Evolutionary conservation across 1,140 invertebrate genomes (phyloP).

Genomic region (Fopius arisanus): DNA sequence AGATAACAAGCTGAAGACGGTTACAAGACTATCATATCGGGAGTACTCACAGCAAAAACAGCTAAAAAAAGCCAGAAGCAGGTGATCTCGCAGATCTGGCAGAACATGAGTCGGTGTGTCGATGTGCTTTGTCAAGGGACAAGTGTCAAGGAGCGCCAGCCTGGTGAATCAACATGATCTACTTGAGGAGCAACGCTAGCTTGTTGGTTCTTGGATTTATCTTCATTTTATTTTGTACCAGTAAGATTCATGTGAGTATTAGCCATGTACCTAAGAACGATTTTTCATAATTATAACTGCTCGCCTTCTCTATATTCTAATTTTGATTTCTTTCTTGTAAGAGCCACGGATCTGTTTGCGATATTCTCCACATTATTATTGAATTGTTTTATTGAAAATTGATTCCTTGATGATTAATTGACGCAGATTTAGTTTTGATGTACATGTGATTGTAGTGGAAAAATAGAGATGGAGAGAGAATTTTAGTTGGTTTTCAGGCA

Average conservation of each 20-base stretch:
- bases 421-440: too few relatives aligned
- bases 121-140: not conserved
- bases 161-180: not conserved
- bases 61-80: not conserved
- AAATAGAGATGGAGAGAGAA: too few relatives aligned
- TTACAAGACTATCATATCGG: not conserved
- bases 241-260: not conserved
- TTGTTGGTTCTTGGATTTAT: constrained; percentile 5
- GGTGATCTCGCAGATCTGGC: too few relatives aligned
- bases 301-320: too few relatives aligned
- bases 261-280: not conserved
- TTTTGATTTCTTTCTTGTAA: not conserved
- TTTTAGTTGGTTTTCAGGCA: too few relatives aligned
- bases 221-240: not conserved
- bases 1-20: not conserved
- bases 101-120: not conserved
- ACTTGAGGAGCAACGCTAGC: not conserved
- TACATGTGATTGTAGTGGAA: too few relatives aligned
- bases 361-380: too few relatives aligned
- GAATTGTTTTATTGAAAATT: too few relatives aligned
- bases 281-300: not conserved
- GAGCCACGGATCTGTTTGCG: too few relatives aligned
- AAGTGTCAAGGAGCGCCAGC: not conserved
- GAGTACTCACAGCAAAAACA: not conserved
- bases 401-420: too few relatives aligned